phyloP scores from a whole-genome alignment of 2,797 vertebrate species.

The Nannoperca australis region DNA sequence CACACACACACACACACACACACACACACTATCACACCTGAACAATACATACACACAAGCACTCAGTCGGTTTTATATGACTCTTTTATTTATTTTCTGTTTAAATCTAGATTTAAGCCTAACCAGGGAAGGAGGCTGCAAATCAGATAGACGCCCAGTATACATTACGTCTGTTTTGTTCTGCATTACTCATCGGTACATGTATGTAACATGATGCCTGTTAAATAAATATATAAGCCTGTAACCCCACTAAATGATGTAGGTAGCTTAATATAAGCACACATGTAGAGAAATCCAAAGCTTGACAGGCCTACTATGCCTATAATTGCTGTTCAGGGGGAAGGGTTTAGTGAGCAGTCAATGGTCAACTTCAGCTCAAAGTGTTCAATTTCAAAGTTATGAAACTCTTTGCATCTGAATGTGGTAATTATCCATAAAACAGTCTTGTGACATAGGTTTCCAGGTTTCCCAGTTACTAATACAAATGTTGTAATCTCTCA shows the following conservation, averaged over 20 bases:
- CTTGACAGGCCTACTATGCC: neutral
- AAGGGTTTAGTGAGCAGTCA: neutral
- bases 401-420: neutral
- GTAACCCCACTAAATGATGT: neutral
- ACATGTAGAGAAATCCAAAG: neutral
- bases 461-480: neutral
- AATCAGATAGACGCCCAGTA: neutral
- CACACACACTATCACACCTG: neutral
- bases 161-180: no score
- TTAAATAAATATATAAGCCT: neutral
- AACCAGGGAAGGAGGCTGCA: neutral
- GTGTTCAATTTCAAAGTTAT: neutral
- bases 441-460: neutral
- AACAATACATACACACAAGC: neutral
- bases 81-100: neutral
- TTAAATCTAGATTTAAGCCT: neutral
- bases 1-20: no score
- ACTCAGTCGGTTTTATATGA: neutral
- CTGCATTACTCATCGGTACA: neutral
- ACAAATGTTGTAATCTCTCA: constrained; percentile 22
- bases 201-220: neutral
- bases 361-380: no score
- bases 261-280: neutral
- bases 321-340: neutral
- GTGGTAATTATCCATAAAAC: neutral